phyloP scores from a whole-genome alignment of 2,113 vertebrate genomes.

The Lophotis ruficrista region DNA sequence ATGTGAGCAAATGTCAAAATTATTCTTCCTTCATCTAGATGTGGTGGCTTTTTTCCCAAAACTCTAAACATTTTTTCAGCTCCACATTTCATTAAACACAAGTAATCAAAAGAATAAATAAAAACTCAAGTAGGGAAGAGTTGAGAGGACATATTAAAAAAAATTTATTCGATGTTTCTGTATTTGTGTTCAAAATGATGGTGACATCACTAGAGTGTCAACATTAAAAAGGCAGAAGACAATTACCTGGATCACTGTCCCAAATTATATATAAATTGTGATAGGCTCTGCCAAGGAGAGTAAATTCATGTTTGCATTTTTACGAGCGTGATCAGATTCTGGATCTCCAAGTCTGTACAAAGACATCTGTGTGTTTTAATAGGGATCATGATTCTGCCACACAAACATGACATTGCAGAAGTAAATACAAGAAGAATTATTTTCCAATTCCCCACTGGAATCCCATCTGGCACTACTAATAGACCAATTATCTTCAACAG shows the following conservation, averaged over 20 bases:
- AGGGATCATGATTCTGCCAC: neutral
- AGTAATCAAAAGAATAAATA: neutral
- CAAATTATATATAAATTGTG: neutral
- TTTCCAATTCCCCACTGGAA: constrained; percentile 3
- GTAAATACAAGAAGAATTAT: constrained; percentile 1
- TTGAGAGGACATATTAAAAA: neutral
- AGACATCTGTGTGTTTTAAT: constrained; percentile 11
- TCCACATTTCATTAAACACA: neutral
- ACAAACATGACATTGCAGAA: neutral
- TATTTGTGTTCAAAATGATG: neutral
- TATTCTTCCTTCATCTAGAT: neutral
- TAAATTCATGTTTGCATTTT: neutral
- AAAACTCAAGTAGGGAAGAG: neutral
- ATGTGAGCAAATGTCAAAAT: neutral
- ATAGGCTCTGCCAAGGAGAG: neutral
- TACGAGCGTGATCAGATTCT: neutral
- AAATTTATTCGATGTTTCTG: neutral
- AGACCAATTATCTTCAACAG: neutral
- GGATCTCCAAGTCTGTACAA: neutral
- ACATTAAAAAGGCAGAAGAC: neutral
- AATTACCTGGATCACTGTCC: neutral
- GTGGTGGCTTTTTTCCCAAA: neutral
- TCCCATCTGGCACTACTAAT: constrained; percentile 39
- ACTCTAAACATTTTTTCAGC: neutral
- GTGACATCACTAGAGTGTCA: neutral